Base-by-base conservation (phyloP, 2,888 invertebrate genomes). In the Drosophila ochracea region DNA sequence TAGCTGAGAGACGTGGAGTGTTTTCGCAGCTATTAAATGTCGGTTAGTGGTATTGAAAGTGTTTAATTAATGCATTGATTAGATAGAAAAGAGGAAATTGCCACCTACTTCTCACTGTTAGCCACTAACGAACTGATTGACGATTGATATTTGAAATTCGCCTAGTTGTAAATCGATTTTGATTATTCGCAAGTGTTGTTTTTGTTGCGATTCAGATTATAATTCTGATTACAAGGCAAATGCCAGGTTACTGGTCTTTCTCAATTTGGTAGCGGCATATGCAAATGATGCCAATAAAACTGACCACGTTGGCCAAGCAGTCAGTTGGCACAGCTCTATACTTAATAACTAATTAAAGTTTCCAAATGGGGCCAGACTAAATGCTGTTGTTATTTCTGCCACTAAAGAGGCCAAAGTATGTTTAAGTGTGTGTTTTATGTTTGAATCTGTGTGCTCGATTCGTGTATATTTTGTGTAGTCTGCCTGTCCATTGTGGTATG, bases 281-380 rank as follows among this genome's bases (percentile, higher is more conserved):
- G 80, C 83, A 72, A 80, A 83, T 82, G 62, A 16, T 54, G 67
- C 43, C 47, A 63, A 67, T 73, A 43, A 77, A 81, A n/a, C 21
- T n/a, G 39, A 59, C 37, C 41, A 82, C 61, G 21, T 63, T 65
- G 70, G 75, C 55, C 59, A 68, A 70, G 55, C 69, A 47, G 57
- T 59, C 52, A 39, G 66, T 64, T 75, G 69, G 65, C 80, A 69
- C 39, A 33, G 52, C 71, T 61, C 68, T 61, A 39, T n/a, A 68
- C 60, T 80, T 75, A 82, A 71, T 76, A 76, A 78, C 79, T 82
- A 82, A 84, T 84, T 84, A 84, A 82, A 69, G 59, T 49, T 68
- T 43, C 65, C 73, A 68, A 84, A 84, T 84, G 76, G 39, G 84
- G 87, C 72, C 76, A 78, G 21, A 59, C 59, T 30, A 58, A 66